Conservation (phyloP, 2,888 invertebrate genomes). For the Physocephala rufipes region DNA sequence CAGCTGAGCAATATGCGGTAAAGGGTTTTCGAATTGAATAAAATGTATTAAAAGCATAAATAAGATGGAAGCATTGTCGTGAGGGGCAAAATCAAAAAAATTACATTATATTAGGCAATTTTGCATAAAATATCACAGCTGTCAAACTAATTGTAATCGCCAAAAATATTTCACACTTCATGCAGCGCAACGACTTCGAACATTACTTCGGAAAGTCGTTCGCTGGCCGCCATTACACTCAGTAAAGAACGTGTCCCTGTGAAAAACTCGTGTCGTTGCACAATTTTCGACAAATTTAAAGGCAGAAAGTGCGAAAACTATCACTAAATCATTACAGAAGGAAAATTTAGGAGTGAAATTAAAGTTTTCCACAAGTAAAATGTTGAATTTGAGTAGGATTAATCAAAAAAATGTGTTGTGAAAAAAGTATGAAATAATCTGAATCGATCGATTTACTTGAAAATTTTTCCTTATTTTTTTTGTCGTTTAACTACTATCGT, state of each 20-base stretch:
- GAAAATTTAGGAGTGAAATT: conserved; percentile 53
- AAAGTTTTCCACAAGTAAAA: conserved; percentile 53
- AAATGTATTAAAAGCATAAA: conserved; percentile 37
- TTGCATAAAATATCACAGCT: conserved; percentile 41
- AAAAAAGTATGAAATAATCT: conserved; percentile 60
- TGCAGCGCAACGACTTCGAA: conserved; percentile 55
- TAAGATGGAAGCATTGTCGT: conserved; percentile 25
- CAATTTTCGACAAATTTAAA: conserved; percentile 59
- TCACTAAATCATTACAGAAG: conserved; percentile 54
- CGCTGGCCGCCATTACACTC: conserved; percentile 62
- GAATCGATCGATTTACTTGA: conserved; percentile 60
- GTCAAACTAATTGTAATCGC: conserved; percentile 26
- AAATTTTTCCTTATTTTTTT: conserved; percentile 51
- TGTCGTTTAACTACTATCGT: conserved; percentile 37
- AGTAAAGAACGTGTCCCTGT: conserved; percentile 66
- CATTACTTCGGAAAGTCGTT: conserved; percentile 52
- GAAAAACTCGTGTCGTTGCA: conserved; percentile 63
- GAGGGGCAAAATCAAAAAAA: conserved; percentile 33
- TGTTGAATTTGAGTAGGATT: conserved; percentile 50
- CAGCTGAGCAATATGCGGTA: background rate
- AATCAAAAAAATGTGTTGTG: conserved; percentile 59
- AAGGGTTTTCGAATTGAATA: background rate
- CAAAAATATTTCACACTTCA: conserved; percentile 41
- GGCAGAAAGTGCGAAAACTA: conserved; percentile 58
- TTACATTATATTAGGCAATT: conserved; percentile 35